These are phyloP conservation scores for Tribolium freemani DNA, from an alignment of 2,888 invertebrate genomes.

Conservation along the genomic window DNA sequence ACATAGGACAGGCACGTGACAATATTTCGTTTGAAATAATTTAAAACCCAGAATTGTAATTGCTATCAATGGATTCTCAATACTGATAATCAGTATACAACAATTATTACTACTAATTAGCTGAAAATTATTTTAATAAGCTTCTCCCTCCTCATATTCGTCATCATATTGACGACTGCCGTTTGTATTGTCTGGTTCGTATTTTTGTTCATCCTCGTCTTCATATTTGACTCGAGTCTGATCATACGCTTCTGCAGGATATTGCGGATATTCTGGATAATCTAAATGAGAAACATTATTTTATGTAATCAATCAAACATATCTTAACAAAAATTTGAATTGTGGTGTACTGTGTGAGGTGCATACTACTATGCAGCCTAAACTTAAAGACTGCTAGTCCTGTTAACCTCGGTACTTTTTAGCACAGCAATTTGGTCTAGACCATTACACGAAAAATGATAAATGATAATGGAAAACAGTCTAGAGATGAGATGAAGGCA, in stretches of 20 bases:
- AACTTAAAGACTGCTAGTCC: constrained; percentile 65
- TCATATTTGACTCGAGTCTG: constrained; percentile 79
- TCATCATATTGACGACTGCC: constrained; percentile 67
- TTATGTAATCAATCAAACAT: constrained; percentile 4
- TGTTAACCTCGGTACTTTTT: constrained; percentile 60
- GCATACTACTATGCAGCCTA: constrained; percentile 66
- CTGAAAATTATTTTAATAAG: constrained; percentile 57
- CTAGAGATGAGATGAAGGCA: constrained; percentile 43
- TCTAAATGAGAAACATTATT: constrained; percentile 66
- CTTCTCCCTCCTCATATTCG: constrained; percentile 68
- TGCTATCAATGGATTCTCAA: not conserved
- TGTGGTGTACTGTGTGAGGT: constrained; percentile 53
- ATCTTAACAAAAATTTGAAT: constrained; percentile 15
- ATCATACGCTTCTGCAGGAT: constrained; percentile 72
- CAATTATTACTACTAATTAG: constrained; percentile 23
- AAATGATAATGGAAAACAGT: constrained; percentile 27
- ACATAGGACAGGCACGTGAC: constrained; percentile 33
- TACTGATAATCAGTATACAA: constrained; percentile 15
- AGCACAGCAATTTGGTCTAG: constrained; percentile 52
- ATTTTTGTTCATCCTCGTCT: constrained; percentile 81
- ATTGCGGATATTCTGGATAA: constrained; percentile 81
- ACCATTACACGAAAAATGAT: constrained; percentile 25
- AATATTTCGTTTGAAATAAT: constrained; percentile 17
- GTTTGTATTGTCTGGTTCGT: constrained; percentile 73
- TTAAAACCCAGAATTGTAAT: not conserved